These are phyloP conservation scores for Ariopsis seemanni DNA, from an alignment of 2,113 vertebrate genomes.

Conservation along the genomic window DNA sequence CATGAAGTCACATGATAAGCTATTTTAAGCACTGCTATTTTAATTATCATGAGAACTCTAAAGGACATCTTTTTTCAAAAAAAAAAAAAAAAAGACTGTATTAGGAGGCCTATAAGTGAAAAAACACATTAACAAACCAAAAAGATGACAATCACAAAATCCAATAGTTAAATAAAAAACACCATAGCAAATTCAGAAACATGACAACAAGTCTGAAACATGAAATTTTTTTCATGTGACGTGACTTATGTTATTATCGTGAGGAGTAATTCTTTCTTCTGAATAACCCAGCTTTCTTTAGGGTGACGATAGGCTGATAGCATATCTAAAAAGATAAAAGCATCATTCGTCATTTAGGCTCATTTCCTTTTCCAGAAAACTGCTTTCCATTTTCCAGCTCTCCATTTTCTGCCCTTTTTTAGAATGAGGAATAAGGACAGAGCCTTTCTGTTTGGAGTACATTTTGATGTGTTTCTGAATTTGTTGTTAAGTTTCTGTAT, in stretches of 20 bases:
- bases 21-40: slow-evolving; percentile 46
- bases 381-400: background rate
- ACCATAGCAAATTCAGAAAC: background rate
- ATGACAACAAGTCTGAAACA: background rate
- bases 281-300: background rate
- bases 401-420: background rate
- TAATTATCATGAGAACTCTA: slow-evolving; percentile 36
- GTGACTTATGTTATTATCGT: background rate
- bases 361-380: background rate
- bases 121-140: background rate
- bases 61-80: background rate
- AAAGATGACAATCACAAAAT: background rate
- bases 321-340: background rate
- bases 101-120: background rate
- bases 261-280: background rate
- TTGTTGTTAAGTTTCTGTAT: background rate
- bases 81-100: background rate
- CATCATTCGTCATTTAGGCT: background rate
- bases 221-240: background rate
- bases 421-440: background rate
- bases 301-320: background rate
- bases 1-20: slow-evolving; percentile 14
- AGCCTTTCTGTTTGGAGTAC: background rate
- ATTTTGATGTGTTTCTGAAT: background rate
- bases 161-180: background rate